Conservation (phyloP, 2,888 invertebrate species). For the Lasioglossum villosulum region DNA sequence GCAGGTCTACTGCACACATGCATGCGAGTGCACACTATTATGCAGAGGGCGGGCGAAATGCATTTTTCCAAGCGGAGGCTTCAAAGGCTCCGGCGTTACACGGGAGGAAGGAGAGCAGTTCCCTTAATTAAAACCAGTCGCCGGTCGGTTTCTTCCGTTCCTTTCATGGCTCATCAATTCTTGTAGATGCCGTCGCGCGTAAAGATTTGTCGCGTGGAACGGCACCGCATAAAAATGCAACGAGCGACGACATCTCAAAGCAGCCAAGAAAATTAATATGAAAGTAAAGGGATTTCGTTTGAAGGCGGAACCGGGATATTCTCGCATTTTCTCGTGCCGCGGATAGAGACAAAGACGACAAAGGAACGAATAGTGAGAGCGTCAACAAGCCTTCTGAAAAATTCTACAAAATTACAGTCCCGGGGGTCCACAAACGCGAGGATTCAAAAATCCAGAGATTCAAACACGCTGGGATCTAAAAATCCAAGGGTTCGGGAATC, state of each 20-base stretch:
- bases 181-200: conserved; percentile 5
- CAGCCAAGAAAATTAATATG: conserved; percentile 15
- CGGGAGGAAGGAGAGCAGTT: not conserved
- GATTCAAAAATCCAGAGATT: no score
- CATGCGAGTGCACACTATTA: not conserved
- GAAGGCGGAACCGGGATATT: not conserved
- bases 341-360: not conserved
- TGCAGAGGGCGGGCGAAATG: not conserved
- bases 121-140: conserved; percentile 10
- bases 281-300: conserved; percentile 15
- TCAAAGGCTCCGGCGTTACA: not conserved
- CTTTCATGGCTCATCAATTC: conserved; percentile 10
- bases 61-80: not conserved
- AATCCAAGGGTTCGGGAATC: not conserved
- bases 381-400: not conserved
- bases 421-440: no score
- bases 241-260: conserved; percentile 7
- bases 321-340: not conserved
- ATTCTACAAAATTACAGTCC: not conserved
- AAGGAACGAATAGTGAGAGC: not conserved
- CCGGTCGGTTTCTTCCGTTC: not conserved
- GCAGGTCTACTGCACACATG: not conserved
- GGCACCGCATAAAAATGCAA: conserved; percentile 10
- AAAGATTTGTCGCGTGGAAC: conserved; percentile 7
- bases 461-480: not conserved